Evolutionary conservation across 2,888 invertebrate genomes (phyloP), one percentile per base, ranked within the genome.

Genomic region (Plebejus anna): DNA sequence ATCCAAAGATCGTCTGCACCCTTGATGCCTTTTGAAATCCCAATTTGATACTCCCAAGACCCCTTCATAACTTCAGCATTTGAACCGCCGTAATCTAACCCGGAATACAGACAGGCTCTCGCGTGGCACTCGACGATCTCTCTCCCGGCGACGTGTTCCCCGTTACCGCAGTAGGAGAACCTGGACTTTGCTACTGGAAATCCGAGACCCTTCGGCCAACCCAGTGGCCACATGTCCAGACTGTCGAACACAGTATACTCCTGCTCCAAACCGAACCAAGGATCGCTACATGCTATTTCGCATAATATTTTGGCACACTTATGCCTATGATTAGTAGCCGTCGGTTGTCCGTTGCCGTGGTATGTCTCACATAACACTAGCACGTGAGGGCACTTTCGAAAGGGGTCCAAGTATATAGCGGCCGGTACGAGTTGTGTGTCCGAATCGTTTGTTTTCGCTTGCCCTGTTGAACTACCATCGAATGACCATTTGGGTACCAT

Each of bases 41-140:
- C 98, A 16, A 98, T 96, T 92, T 98, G 98, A 90, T 95, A 97
- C 88, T 97, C 97, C 97, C 97, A 97, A 91, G 98, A 98, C 22
- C 98, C 97, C 66, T 98, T 98, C 99, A 99, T 99, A 47, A 98
- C 99, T 94, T 99, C 99, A n/a, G 99, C 99, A 89, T 99, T 99
- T 75, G 97, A 97, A 71, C 99, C 99, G 76, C 96, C 95, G 81
- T 98, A 97, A 83, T 97, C 97, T 83, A 99, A 95, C 66, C 99
- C 99, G 76, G 99, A 97, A 87, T 98, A 99, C 77, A 99, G 91
- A 84, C 98, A 98, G 11, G 98, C 95, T 80, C 93, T 86, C 0
- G 94, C 89, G 86, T 99, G 99, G 57, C 98, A 97, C 90, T 99
- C 99, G 22, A 98, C 98, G 80, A 99, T 96, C 86, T 99, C 98